Percentiles rank a stretch among this genome's conserved stretches.
These are phyloP conservation scores for Pagrus major DNA, from an alignment of 2,113 vertebrate species.

Conservation along the genomic window DNA sequence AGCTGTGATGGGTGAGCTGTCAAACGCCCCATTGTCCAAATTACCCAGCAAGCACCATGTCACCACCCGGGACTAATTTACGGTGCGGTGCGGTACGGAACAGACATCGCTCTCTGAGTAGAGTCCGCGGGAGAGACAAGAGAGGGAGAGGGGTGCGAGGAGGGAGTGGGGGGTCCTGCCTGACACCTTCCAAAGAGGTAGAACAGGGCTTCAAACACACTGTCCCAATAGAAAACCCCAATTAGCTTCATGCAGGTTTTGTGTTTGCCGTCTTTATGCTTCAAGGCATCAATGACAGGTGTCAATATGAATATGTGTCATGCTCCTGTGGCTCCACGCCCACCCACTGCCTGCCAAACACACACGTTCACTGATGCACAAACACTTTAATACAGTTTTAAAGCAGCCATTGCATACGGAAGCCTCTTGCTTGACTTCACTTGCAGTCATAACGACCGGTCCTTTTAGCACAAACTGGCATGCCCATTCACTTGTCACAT, in stretches of 20 bases:
- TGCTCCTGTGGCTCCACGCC: slow-evolving; percentile 30
- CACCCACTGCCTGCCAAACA: slow-evolving; percentile 45
- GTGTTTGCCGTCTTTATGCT: slow-evolving; percentile 65
- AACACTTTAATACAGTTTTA: slow-evolving; percentile 67
- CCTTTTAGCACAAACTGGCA: slow-evolving; percentile 61
- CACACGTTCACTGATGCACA: slow-evolving; percentile 64
- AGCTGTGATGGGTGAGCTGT: slow-evolving; percentile 88
- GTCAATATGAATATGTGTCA: slow-evolving; percentile 76
- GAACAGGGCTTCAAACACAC: slow-evolving; percentile 35
- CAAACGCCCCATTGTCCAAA: slow-evolving; percentile 91
- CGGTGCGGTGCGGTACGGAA: slow-evolving; percentile 53
- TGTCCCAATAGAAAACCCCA: slow-evolving; percentile 53
- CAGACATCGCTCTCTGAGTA: slow-evolving; percentile 73
- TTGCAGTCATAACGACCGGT: slow-evolving; percentile 66
- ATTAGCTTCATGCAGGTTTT: slow-evolving; percentile 71
- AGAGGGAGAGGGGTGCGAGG: slow-evolving; percentile 17
- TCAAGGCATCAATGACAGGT: slow-evolving; percentile 70
- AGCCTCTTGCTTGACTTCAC: slow-evolving; percentile 67
- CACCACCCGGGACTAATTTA: slow-evolving; percentile 89
- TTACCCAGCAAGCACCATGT: slow-evolving; percentile 83
- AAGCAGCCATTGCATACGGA: slow-evolving; percentile 53
- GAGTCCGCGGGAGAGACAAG: slow-evolving; percentile 53
- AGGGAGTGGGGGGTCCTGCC: slow-evolving; percentile 22
- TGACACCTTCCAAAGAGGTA: slow-evolving; percentile 50
- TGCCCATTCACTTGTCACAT: slow-evolving; percentile 70